Percentiles rank a stretch among this genome's conserved stretches.
Evolutionary conservation across 2,888 invertebrate species (phyloP).

Genomic region (Eilema depressum): DNA sequence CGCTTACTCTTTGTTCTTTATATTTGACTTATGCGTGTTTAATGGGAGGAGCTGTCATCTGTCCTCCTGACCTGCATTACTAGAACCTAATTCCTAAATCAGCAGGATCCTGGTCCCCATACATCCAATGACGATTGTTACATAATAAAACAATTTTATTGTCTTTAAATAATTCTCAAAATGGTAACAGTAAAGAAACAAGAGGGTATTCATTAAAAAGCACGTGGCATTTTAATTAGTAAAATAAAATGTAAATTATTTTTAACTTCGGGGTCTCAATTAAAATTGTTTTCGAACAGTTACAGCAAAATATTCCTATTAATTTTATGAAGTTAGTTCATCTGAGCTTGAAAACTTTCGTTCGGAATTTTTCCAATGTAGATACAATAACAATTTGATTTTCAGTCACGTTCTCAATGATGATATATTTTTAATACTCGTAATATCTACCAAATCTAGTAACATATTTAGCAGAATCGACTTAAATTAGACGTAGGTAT

Average conservation of each 20-base stretch:
- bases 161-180: background rate
- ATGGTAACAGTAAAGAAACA: background rate
- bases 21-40: no score
- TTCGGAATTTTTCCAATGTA: background rate
- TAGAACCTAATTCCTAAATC: no score
- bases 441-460: background rate
- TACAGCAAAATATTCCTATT: conserved; percentile 44
- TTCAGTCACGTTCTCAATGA: background rate
- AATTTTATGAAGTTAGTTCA: conserved; percentile 49
- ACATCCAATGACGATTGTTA: background rate
- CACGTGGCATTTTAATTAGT: conserved; percentile 45
- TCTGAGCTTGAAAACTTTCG: conserved; percentile 17
- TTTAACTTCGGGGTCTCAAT: conserved; percentile 52
- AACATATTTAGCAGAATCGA: background rate
- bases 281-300: conserved; percentile 56
- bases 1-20: no score
- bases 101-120: no score
- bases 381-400: background rate
- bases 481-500: background rate
- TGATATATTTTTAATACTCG: background rate
- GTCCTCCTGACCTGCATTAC: no score
- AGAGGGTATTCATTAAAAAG: conserved; percentile 17
- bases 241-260: conserved; percentile 48
- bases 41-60: no score
- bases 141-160: background rate